A percentile compares a stretch with the other conserved stretches of the same genome.
phyloP scores from a whole-genome alignment of 2,113 vertebrate species.

The Actinemys pallida region DNA sequence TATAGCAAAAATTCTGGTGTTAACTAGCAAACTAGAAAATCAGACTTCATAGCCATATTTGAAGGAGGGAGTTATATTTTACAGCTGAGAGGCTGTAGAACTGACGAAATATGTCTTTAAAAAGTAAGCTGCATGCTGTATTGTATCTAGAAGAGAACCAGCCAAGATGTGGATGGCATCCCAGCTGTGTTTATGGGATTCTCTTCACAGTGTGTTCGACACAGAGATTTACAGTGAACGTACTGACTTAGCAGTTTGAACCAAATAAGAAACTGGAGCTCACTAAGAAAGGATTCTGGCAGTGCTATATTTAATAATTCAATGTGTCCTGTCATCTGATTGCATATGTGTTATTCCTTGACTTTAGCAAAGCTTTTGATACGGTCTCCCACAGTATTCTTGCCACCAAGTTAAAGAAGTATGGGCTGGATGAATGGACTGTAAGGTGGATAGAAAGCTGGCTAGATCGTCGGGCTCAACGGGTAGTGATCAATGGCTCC shows the following conservation, averaged over 20 bases:
- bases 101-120: constrained; percentile 20
- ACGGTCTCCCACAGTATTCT: too few species aligned
- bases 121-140: neutral
- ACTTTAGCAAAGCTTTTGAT: too few species aligned
- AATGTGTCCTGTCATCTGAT: constrained; percentile 17
- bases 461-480: too few species aligned
- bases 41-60: neutral
- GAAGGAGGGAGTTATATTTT: neutral
- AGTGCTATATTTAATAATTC: constrained; percentile 24
- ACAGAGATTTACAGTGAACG: neutral
- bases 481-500: too few species aligned
- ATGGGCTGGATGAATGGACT: too few species aligned
- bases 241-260: constrained; percentile 2
- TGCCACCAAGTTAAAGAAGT: too few species aligned
- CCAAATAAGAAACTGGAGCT: constrained; percentile 31
- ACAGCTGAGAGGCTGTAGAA: neutral
- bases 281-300: neutral
- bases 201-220: neutral
- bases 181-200: neutral
- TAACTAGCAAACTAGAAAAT: neutral
- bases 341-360: too few species aligned
- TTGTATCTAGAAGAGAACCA: neutral
- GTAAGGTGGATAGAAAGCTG: too few species aligned
- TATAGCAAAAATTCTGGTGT: neutral
- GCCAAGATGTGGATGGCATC: neutral